These are phyloP conservation scores for Alviniconcha marisindica DNA, from an alignment of 1,140 invertebrate species.

Conservation along the genomic window DNA sequence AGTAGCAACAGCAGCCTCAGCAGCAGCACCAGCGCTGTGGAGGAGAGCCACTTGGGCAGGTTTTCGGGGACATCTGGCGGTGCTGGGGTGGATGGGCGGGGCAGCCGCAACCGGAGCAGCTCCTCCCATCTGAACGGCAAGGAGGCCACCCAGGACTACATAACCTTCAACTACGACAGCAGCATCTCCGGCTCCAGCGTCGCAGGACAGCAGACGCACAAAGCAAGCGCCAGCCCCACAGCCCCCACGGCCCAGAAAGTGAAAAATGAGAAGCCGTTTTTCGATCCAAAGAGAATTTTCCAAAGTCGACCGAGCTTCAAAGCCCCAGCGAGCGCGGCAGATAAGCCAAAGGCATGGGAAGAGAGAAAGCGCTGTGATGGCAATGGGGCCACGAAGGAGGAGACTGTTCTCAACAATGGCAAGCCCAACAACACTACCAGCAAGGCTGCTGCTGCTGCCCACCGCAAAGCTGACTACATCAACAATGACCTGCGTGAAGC, in stretches of 20 bases:
- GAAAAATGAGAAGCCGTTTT: conserved; percentile 57
- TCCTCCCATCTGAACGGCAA: neutral
- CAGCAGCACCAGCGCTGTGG: conserved; percentile 63
- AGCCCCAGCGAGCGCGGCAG: neutral
- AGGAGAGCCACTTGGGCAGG: conserved; percentile 57
- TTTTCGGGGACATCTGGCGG: neutral
- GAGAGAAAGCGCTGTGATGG: conserved; percentile 35
- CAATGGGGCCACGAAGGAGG: neutral
- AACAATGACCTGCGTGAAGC: conserved; percentile 71
- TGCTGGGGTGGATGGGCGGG: neutral
- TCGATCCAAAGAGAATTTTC: conserved; percentile 71
- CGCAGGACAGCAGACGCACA: conserved; percentile 28
- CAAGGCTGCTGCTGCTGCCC: conserved; percentile 56
- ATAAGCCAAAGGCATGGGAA: conserved; percentile 34
- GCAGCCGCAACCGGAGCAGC: neutral
- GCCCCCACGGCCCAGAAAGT: conserved; percentile 19
- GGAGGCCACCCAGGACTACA: neutral
- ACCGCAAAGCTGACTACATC: conserved; percentile 68
- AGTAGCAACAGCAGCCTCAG: conserved; percentile 64
- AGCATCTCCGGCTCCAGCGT: conserved; percentile 18
- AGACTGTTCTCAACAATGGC: conserved; percentile 69
- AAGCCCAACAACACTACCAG: conserved; percentile 59
- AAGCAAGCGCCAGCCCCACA: conserved; percentile 45
- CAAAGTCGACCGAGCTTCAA: conserved; percentile 57
- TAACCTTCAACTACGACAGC: conserved; percentile 38